Base-by-base conservation (phyloP, 2,113 vertebrate species). In the Chaetops frenatus region DNA sequence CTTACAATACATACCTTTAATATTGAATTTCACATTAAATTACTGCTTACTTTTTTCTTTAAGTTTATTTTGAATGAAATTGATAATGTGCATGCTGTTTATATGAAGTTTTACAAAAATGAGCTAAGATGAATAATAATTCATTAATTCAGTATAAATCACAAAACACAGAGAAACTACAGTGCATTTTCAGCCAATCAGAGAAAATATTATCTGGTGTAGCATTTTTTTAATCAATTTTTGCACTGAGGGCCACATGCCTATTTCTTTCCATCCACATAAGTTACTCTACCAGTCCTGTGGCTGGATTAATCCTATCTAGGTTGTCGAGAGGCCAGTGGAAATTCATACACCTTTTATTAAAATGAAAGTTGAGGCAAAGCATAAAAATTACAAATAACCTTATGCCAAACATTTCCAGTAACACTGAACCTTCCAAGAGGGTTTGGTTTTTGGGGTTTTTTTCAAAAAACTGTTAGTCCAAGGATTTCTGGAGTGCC, bases 321-420 rank as follows among this genome's bases (percentile, higher is more conserved):
- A 58, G 31, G 33, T 83, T 90, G 64, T 83, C 11, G 5, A 81
- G 23, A 81, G 22, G 61, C 44, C 86, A 79, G 25, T 51, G 33
- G 70, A 94, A 95, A 94, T 95, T 84, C 33, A 69, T 50, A 72
- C 5, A 67, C 12, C 35, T 94, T 94, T 70, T 86, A 94, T 23
- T 76, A 38, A 89, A 74, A 70, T 25, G 5, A 57, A 90, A 90
- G n/a, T 50, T 35, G 48, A 76, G 45, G 38, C 10, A 91, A 92
- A 95, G 48, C 31, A 81, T 48, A 78, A 91, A 88, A 92, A 79
- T 56, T 58, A 67, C 56, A 56, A 84, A 91, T 47, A 78, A 77
- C 73, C 62, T 70, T 61, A 91, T 12, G 31, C 44, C 42, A 91
- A 90, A 76, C 33, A 78, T 57, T 91, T 92, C 67, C 53, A 90